phyloP scores from a whole-genome alignment of 2,888 invertebrate genomes.

The Cantharis nigra region DNA sequence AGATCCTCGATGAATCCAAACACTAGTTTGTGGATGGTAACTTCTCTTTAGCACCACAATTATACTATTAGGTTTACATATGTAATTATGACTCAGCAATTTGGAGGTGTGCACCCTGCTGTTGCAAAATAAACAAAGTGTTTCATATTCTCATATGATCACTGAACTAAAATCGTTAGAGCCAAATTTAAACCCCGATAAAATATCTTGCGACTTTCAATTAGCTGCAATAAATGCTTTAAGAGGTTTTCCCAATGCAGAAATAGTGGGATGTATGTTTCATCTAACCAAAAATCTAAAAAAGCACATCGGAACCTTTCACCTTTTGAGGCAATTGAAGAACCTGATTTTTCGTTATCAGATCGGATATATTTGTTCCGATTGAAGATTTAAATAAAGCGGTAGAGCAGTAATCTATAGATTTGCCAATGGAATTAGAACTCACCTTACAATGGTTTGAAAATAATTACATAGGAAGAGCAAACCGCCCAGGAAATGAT shows the following conservation, averaged over 20 bases:
- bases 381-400: background rate
- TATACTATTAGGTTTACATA: too few species aligned
- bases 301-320: background rate
- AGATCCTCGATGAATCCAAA: too few species aligned
- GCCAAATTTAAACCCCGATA: background rate
- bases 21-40: too few species aligned
- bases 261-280: background rate
- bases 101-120: too few species aligned
- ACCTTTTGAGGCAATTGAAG: background rate
- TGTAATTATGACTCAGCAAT: too few species aligned
- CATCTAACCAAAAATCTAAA: background rate
- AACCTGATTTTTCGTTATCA: background rate
- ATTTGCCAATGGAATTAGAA: background rate
- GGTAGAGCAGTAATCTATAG: background rate
- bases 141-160: too few species aligned
- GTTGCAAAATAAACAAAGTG: too few species aligned
- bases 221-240: background rate
- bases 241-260: background rate
- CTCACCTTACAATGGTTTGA: too few species aligned
- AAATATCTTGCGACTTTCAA: conserved; percentile 10
- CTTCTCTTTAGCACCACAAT: too few species aligned
- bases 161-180: too few species aligned
- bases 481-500: too few species aligned
- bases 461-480: too few species aligned
- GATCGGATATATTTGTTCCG: background rate